These are phyloP conservation scores for Mythimna impura DNA, from an alignment of 2,888 invertebrate genomes.

Conservation along the genomic window DNA sequence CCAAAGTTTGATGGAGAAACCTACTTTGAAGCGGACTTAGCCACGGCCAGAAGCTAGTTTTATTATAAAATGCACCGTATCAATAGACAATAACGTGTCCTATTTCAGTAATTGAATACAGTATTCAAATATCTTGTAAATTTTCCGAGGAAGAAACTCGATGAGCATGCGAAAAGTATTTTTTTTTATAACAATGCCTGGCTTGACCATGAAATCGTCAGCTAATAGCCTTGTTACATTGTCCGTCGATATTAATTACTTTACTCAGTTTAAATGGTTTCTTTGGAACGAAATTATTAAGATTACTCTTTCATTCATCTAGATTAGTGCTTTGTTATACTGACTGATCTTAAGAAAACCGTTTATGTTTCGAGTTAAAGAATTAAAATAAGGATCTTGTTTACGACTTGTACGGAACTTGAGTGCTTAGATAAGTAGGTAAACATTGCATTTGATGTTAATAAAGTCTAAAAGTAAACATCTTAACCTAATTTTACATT, in stretches of 20 bases:
- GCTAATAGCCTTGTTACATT: slow-evolving; percentile 48
- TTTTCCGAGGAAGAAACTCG: slow-evolving; percentile 21
- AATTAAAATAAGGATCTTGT: slow-evolving; percentile 11
- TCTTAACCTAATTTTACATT: neutral
- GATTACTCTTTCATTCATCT: slow-evolving; percentile 51
- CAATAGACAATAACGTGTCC: slow-evolving; percentile 4
- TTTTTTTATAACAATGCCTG: slow-evolving; percentile 46
- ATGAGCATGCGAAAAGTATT: slow-evolving; percentile 47
- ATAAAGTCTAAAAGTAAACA: neutral
- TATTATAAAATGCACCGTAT: neutral
- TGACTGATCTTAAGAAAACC: slow-evolving; percentile 13
- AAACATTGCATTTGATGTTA: slow-evolving; percentile 18
- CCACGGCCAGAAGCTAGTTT: too few relatives aligned
- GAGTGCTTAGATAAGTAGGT: neutral
- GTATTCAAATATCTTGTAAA: slow-evolving; percentile 36
- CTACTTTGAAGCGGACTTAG: too few relatives aligned
- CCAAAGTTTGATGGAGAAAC: too few relatives aligned
- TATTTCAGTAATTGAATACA: slow-evolving; percentile 27
- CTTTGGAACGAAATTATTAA: slow-evolving; percentile 47
- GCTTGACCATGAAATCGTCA: slow-evolving; percentile 51
- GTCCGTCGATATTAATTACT: slow-evolving; percentile 54
- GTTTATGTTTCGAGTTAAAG: neutral
- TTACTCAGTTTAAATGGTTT: slow-evolving; percentile 52
- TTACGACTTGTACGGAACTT: slow-evolving; percentile 14
- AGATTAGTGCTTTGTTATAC: slow-evolving; percentile 28